A percentile compares a stretch with the other conserved stretches of the same genome.
Conservation (phyloP, 2,888 invertebrate genomes). For the Scaptomyza cyrtandrae region DNA sequence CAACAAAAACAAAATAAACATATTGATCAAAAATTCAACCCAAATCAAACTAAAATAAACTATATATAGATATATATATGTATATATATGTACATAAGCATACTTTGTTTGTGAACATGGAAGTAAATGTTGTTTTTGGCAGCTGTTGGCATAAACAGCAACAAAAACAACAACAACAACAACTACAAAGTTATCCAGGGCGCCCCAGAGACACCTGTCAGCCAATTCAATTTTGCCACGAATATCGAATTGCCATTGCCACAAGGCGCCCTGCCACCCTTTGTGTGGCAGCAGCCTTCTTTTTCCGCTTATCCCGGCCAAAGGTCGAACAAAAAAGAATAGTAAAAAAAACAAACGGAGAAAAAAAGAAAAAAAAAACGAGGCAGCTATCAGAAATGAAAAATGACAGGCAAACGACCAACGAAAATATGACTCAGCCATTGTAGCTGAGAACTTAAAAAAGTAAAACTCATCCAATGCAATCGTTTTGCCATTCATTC, state of each 20-base stretch:
- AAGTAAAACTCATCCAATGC: neutral
- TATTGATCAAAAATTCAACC: neutral
- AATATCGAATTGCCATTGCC: constrained; percentile 45
- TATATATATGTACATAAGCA: neutral
- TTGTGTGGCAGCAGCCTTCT: constrained; percentile 10
- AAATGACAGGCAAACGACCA: constrained; percentile 12
- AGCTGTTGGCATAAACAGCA: constrained; percentile 21
- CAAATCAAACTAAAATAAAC: neutral
- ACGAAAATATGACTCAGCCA: constrained; percentile 7
- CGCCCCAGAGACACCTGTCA: constrained; percentile 68
- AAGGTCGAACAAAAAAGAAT: constrained; percentile 15
- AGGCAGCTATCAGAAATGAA: constrained; percentile 30
- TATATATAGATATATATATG: neutral
- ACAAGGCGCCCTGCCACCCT: constrained; percentile 25
- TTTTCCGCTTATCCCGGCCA: neutral
- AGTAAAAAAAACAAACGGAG: constrained; percentile 6
- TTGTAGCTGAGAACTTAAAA: neutral
- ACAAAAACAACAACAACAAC: constrained; percentile 15
- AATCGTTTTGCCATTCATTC: neutral
- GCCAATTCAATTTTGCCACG: constrained; percentile 57
- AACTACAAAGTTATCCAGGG: constrained; percentile 27
- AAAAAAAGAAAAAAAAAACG: neutral
- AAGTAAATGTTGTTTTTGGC: constrained; percentile 13
- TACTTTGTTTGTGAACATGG: neutral
- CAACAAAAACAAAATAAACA: no score